Evolutionary conservation across 2,888 invertebrate species (phyloP).

Genomic region (Drosophila niveifrons): DNA sequence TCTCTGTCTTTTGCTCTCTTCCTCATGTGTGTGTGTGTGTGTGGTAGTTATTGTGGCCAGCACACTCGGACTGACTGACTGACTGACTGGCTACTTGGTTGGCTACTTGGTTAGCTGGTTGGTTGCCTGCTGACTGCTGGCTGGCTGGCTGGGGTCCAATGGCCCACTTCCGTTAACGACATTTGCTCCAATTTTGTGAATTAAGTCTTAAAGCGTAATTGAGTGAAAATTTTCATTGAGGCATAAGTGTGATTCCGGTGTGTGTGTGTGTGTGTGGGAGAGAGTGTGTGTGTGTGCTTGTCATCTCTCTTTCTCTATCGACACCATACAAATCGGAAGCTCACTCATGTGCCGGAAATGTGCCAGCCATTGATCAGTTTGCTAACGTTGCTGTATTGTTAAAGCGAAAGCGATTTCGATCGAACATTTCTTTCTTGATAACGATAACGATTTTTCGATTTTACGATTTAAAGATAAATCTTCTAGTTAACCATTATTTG

Average conservation of each 20-base stretch:
- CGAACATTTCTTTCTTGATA: neutral
- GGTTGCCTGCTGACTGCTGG: neutral
- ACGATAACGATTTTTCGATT: too few species aligned
- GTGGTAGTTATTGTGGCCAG: constrained; percentile 27
- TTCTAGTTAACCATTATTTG: too few species aligned
- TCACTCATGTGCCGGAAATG: constrained; percentile 64
- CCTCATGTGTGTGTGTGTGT: constrained; percentile 10
- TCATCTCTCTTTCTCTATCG: neutral
- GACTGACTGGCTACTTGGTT: neutral
- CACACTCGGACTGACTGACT: constrained; percentile 7
- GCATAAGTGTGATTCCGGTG: constrained; percentile 61
- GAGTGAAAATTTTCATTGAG: constrained; percentile 82
- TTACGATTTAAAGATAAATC: too few species aligned
- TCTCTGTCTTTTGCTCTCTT: neutral
- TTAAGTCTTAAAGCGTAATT: constrained; percentile 83
- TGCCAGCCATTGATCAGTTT: constrained; percentile 70
- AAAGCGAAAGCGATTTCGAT: constrained; percentile 15
- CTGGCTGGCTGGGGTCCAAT: constrained; percentile 25
- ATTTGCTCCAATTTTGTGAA: constrained; percentile 69
- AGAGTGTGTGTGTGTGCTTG: constrained; percentile 24
- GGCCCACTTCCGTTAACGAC: constrained; percentile 65
- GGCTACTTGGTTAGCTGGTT: neutral
- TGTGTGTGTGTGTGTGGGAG: constrained; percentile 16
- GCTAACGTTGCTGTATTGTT: constrained; percentile 16
- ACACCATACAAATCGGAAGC: constrained; percentile 55